These are phyloP conservation scores for Caenorhabditis japonica DNA, from an alignment of 2,888 invertebrate genomes.

Conservation along the genomic window DNA sequence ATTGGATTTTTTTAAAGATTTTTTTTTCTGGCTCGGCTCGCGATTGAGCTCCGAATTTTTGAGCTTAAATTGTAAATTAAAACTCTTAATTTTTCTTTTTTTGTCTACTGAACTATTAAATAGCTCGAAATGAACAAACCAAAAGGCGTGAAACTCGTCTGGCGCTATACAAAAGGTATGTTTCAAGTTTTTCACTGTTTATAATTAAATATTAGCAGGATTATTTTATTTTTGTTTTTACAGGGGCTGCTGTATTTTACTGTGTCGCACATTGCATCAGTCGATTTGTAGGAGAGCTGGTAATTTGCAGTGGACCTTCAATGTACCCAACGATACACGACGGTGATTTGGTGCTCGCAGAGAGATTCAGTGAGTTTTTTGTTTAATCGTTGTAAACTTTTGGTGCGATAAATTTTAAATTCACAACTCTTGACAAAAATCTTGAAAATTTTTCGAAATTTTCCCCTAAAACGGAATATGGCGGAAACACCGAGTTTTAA, in stretches of 20 bases:
- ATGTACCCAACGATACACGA: slow-evolving; percentile 74
- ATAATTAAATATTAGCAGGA: not conserved
- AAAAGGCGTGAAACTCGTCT: slow-evolving; percentile 12
- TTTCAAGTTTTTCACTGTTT: not conserved
- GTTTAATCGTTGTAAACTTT: too few species aligned
- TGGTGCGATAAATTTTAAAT: too few species aligned
- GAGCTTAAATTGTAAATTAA: not conserved
- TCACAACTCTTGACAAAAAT: too few species aligned
- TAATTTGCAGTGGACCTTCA: slow-evolving; percentile 69
- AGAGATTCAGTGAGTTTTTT: slow-evolving; percentile 61
- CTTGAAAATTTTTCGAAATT: too few species aligned
- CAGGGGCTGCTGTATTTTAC: slow-evolving; percentile 59
- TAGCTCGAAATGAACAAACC: slow-evolving; percentile 1
- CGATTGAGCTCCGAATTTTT: not conserved
- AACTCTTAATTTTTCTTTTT: too few species aligned
- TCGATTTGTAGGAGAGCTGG: slow-evolving; percentile 64
- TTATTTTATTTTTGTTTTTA: not conserved
- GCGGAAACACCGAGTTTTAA: too few species aligned
- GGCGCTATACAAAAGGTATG: slow-evolving; percentile 46
- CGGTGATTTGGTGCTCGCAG: slow-evolving; percentile 73
- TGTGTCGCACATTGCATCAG: slow-evolving; percentile 59
- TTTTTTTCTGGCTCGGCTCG: slow-evolving; percentile 3
- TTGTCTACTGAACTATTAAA: too few species aligned
- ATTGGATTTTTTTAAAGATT: slow-evolving; percentile 4
- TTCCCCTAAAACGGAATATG: too few species aligned